These are phyloP conservation scores for Dipodomys ordii DNA, from an alignment of 2,113 vertebrate genomes.

Conservation along the genomic window DNA sequence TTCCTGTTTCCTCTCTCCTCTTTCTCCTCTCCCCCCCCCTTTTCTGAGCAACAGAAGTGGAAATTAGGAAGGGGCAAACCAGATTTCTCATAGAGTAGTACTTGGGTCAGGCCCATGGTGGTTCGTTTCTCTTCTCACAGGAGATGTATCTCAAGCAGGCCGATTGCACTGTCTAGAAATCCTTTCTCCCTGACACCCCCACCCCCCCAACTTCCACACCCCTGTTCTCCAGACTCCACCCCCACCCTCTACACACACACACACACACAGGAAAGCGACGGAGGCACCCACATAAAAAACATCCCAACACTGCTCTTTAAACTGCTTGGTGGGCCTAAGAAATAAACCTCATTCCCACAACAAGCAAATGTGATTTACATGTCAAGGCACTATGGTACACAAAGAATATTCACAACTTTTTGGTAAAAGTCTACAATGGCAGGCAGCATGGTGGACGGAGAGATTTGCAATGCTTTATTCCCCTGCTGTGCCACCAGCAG, in stretches of 20 bases:
- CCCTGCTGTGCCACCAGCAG: neutral
- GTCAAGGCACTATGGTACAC: neutral
- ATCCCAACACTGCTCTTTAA: neutral
- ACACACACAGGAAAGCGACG: too few species aligned
- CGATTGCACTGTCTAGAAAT: rapidly evolving
- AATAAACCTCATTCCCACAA: neutral
- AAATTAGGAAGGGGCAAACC: neutral
- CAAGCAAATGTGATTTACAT: neutral
- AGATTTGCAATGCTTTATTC: neutral
- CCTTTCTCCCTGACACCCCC: too few species aligned
- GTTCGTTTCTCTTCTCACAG: neutral
- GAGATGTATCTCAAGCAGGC: slow-evolving; percentile 57
- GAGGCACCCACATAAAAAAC: neutral
- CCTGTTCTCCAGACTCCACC: rapidly evolving
- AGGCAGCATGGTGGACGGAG: neutral
- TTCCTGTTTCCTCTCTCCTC: too few species aligned
- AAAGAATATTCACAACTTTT: neutral
- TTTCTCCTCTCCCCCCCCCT: slow-evolving; percentile 61
- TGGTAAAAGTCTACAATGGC: neutral
- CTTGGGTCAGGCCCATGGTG: neutral
- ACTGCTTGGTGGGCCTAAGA: neutral
- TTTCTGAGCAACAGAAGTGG: slow-evolving; percentile 27
- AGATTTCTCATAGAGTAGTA: slow-evolving; percentile 49
- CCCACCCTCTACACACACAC: too few species aligned
- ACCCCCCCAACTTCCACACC: neutral